A percentile compares a stretch with the other conserved stretches of the same genome.
These are phyloP conservation scores for Nebria ingens DNA, from an alignment of 1,140 invertebrate species.

Conservation along the genomic window DNA sequence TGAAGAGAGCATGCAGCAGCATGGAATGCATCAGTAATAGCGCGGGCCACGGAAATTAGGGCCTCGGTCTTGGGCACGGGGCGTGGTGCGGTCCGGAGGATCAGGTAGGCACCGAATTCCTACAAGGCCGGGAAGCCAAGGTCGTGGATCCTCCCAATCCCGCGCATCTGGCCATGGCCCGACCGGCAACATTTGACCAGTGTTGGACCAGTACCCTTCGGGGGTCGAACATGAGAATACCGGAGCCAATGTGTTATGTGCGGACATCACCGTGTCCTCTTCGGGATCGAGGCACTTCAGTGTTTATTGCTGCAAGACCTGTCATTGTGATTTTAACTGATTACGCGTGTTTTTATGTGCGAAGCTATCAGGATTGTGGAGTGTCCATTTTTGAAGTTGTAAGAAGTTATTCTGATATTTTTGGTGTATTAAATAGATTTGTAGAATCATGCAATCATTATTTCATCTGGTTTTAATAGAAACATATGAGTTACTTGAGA, in stretches of 20 bases:
- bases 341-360: too few relatives aligned
- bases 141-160: neutral
- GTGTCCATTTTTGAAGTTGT: too few relatives aligned
- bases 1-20: neutral
- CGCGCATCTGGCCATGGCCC: neutral
- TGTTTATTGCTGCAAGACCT: too few relatives aligned
- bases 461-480: too few relatives aligned
- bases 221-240: neutral
- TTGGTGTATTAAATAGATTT: too few relatives aligned
- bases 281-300: neutral
- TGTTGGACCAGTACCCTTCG: neutral
- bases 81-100: neutral
- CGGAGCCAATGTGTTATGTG: neutral
- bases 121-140: slow-evolving; percentile 5
- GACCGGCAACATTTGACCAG: neutral
- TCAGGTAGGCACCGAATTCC: neutral
- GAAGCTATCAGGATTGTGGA: too few relatives aligned
- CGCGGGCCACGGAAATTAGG: neutral
- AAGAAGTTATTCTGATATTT: too few relatives aligned
- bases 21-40: slow-evolving; percentile 1
- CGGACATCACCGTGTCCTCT: neutral
- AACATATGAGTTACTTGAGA: too few relatives aligned
- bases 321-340: too few relatives aligned
- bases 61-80: neutral
- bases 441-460: too few relatives aligned